phyloP scores from a whole-genome alignment of 2,797 vertebrate species.

The Xerus rutilus region DNA sequence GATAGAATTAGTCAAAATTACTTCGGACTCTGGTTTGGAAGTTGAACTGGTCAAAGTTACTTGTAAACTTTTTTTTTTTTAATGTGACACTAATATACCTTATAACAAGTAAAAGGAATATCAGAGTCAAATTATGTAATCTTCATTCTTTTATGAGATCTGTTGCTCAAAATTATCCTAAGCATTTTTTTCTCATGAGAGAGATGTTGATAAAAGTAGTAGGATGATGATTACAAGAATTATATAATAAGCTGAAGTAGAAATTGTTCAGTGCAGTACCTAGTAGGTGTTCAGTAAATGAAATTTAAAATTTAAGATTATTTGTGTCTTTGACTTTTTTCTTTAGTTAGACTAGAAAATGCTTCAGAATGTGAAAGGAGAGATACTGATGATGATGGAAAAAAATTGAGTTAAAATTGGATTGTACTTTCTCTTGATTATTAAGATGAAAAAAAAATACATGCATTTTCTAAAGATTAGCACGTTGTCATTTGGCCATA shows the following conservation, averaged over 20 bases:
- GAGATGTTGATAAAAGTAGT: not conserved
- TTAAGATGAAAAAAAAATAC: not conserved
- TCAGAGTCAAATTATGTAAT: not conserved
- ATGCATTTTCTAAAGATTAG: not conserved
- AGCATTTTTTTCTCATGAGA: not conserved
- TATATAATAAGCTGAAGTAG: not conserved
- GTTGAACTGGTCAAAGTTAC: not conserved
- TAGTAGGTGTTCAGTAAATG: not conserved
- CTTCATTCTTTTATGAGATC: not conserved
- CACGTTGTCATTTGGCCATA: not conserved
- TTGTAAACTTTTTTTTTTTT: not conserved
- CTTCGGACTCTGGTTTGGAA: not conserved
- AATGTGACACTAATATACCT: not conserved
- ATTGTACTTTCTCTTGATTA: not conserved
- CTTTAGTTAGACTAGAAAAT: not conserved
- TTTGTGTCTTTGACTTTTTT: not conserved
- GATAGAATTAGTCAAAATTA: not conserved
- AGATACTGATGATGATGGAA: not conserved
- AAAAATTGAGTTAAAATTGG: not conserved
- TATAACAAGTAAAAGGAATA: not conserved
- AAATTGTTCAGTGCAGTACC: not conserved
- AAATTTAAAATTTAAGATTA: not conserved
- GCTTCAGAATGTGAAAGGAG: not conserved
- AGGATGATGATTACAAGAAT: not conserved
- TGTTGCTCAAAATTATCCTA: not conserved